Base-by-base conservation (phyloP, 2,888 invertebrate species). In the Spisula subtruncata region DNA sequence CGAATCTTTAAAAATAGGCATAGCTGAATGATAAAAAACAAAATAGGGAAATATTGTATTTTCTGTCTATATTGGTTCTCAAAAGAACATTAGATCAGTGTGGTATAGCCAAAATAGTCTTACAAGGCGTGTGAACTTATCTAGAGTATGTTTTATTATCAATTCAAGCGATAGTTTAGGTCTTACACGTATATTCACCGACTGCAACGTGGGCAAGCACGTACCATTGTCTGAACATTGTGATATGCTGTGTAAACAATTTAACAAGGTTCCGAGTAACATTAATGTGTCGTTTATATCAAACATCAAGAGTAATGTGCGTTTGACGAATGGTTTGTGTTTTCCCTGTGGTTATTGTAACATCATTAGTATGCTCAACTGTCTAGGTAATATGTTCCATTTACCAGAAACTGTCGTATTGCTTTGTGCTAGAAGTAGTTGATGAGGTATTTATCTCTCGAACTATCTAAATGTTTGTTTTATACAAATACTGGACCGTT, bases 301-400 rank as follows among this genome's bases (percentile, higher is more conserved):
- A 66, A 25, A 6, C 25, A 66, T 66, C 60, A 66, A 66, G 60
- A 25, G n/a, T 66, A 66, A 66, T 66, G n/a, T 25, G 25, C 25
- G 60, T 66, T 66, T 66, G 25, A n/a, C 25, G 10, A 66, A n/a
- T n/a, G 60, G 10, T 66, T 66, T 66, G 60, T 66, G 60, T 66
- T 66, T 66, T 66, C 60, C 25, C 60, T 25, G 10, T 6, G 60
- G n/a, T 25, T 25, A 25, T 66, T n/a, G 8, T 66, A 66, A 66
- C 25, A 25, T 66, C n/a, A n/a, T 66, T 66, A 25, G 25, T 25
- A 66, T 66, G 60, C 60, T 25, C 25, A 66, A 66, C n/a, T 66
- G 60, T 66, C 60, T 25, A 25, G 60, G 25, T 12, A 66, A 4
- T n/a, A 66, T 66, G 60, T 66, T 25, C n/a, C 25, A 10, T 66